Base-by-base conservation (phyloP, 2,113 vertebrate species). In the Toxostoma redivivum region DNA sequence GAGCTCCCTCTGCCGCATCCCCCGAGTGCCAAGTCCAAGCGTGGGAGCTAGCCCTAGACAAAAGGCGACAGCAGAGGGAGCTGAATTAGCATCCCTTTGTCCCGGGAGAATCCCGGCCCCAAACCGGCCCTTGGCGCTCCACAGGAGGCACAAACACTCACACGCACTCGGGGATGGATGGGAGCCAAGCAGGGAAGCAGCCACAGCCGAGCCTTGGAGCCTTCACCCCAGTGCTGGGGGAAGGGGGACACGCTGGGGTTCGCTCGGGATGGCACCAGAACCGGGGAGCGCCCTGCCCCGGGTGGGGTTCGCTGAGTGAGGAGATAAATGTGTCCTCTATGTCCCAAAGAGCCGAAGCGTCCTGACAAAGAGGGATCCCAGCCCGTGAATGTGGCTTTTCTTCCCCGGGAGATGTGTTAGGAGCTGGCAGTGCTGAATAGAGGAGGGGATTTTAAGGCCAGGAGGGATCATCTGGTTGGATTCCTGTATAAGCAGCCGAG, bases 11-110 rank as follows among this genome's bases (percentile, higher is more conserved):
- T 96, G 95, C 91, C 57, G 92, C 92, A 95, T 94, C 87, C 86
- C 83, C 0, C 24, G 78, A 91, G 88, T 95, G 97, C 97, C 97
- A 97, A 96, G 96, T 92, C 86, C 94, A 93, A 54, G 94, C 95
- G 96, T 97, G 97, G 96, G 97, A 97, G 96, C 94, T 96, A 16
- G 95, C 35, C 94, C 94, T 84, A 86, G 93, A 97, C 97, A 97
- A 97, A 97, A 95, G 95, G 84, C 17, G 96, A 97, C 97, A 96
- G 96, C 33, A 97, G 97, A 96, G 95, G 97, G 96, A 97, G 96
- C 95, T 96, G 96, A 97, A 97, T 97, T 97, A 97, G 72, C 97
- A 97, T 97, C 96, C 95, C 96, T 97, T 97, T 97, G 97, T 97
- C 95, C 94, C 42, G 37, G 89, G 92, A 94, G 94, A 96, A 95